phyloP scores from a whole-genome alignment of 2,797 vertebrate species.

The Chromis chromis region DNA sequence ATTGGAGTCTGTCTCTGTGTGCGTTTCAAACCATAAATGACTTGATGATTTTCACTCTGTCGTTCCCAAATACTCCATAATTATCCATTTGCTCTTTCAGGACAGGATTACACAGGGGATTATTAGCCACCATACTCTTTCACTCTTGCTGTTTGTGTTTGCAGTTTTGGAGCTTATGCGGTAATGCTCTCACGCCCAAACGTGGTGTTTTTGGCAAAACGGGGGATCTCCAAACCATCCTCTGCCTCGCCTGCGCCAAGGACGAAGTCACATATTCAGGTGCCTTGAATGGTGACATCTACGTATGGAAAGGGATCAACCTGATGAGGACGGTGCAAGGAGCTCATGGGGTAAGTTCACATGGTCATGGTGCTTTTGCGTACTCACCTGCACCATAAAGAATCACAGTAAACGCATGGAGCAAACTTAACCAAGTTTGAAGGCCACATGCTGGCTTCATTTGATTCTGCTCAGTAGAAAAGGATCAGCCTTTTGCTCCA shows the following conservation, averaged over 20 bases:
- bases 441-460: constrained; percentile 41
- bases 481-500: constrained; percentile 81
- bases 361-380: constrained; percentile 14
- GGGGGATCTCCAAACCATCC: constrained; percentile 97
- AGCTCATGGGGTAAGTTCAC: constrained; percentile 91
- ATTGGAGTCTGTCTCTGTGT: background rate
- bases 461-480: constrained; percentile 70
- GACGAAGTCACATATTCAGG: constrained; percentile 98
- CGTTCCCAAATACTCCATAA: constrained; percentile 57
- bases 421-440: constrained; percentile 29
- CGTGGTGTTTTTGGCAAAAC: constrained; percentile 98
- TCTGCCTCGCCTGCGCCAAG: constrained; percentile 96
- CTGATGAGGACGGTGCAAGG: constrained; percentile 95
- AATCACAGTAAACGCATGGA: constrained; percentile 20
- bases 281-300: constrained; percentile 97
- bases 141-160: constrained; percentile 74
- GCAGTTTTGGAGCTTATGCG: constrained; percentile 99
- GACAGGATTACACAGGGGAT: constrained; percentile 71
- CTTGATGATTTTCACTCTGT: constrained; percentile 40
- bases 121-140: constrained; percentile 70
- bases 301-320: constrained; percentile 97
- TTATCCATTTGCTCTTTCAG: constrained; percentile 69
- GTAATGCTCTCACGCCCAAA: constrained; percentile 96
- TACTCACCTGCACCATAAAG: constrained; percentile 5
- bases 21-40: constrained; percentile 32